phyloP scores from a whole-genome alignment of 2,113 vertebrate genomes.

The Apistogramma diplotaenia region DNA sequence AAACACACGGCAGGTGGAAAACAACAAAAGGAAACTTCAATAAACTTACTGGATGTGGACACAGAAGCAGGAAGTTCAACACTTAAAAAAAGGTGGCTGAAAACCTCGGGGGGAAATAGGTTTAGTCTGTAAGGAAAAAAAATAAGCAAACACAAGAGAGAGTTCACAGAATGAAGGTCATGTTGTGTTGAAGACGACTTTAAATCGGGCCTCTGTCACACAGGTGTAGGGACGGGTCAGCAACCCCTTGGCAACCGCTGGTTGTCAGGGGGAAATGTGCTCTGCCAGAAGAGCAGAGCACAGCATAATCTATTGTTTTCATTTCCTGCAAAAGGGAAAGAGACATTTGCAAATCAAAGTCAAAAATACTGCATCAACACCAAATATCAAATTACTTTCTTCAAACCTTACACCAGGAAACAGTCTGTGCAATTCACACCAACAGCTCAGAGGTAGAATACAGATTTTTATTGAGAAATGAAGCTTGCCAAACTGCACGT shows the following conservation, averaged over 20 bases:
- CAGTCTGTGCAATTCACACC: background rate
- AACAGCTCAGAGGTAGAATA: slow-evolving; percentile 24
- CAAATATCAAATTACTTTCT: background rate
- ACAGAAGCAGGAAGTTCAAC: too few species aligned
- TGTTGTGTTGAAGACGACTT: background rate
- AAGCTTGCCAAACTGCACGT: slow-evolving; percentile 49
- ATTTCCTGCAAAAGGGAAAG: slow-evolving; percentile 19
- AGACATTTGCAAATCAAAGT: slow-evolving; percentile 1
- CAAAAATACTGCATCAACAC: background rate
- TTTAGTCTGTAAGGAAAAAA: too few species aligned
- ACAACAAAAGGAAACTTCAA: background rate
- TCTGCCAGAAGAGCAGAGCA: background rate
- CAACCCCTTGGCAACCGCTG: background rate
- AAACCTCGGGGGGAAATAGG: too few species aligned
- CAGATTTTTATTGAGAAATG: slow-evolving; percentile 41
- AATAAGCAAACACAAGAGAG: too few species aligned
- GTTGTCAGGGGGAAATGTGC: background rate
- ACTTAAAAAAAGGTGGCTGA: too few species aligned
- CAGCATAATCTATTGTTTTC: slow-evolving; percentile 22
- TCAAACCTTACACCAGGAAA: background rate
- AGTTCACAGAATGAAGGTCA: background rate
- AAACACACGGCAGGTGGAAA: background rate
- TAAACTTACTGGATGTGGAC: too few species aligned
- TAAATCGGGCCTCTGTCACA: background rate
- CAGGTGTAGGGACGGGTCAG: too few species aligned